These are phyloP conservation scores for Plestiodon gilberti DNA, from an alignment of 2,113 vertebrate genomes.

Conservation along the genomic window DNA sequence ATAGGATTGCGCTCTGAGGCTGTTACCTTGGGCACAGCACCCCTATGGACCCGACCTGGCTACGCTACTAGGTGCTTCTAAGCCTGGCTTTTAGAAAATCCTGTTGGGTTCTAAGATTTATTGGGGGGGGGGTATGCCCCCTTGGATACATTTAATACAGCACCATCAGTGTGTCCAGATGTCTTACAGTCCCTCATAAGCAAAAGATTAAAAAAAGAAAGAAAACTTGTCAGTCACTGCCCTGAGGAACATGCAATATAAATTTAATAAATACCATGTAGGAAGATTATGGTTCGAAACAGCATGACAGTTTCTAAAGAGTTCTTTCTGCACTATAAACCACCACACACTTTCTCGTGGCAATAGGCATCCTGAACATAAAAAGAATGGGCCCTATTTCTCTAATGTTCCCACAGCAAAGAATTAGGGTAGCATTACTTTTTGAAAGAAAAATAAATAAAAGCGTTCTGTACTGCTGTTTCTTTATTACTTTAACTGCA, in stretches of 20 bases:
- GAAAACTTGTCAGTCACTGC: background rate
- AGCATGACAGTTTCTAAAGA: background rate
- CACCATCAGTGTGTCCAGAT: background rate
- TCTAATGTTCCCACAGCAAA: conserved; percentile 1
- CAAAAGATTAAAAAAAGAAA: background rate
- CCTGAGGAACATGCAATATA: background rate
- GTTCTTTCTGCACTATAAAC: background rate
- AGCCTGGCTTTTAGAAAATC: too few relatives aligned
- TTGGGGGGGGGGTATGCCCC: too few relatives aligned
- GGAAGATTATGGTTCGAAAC: background rate
- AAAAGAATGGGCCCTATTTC: background rate
- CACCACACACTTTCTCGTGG: too few relatives aligned
- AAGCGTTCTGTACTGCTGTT: background rate
- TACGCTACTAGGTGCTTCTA: too few relatives aligned
- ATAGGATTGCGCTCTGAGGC: too few relatives aligned
- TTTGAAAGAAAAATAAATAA: background rate
- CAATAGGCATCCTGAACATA: background rate
- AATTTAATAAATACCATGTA: background rate
- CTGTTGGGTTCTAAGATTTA: too few relatives aligned
- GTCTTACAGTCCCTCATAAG: background rate
- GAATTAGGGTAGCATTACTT: background rate
- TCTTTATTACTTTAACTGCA: background rate
- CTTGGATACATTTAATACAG: too few relatives aligned
- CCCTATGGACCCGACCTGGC: too few relatives aligned
- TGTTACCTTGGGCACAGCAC: too few relatives aligned